Conservation (phyloP, 2,888 invertebrate genomes). For the Crossocerus cetratus region DNA sequence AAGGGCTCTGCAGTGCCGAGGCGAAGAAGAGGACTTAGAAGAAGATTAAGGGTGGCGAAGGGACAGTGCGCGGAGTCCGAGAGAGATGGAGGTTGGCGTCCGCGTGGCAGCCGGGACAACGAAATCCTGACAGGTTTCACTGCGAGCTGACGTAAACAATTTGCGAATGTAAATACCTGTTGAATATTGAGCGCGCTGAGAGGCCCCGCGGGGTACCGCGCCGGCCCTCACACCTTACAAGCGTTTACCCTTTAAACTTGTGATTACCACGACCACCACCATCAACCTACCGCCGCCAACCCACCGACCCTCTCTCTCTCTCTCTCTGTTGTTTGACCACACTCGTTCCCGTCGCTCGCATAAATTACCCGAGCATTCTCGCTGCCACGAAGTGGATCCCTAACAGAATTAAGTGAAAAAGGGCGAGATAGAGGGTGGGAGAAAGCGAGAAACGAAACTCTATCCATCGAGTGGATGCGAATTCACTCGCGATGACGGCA, state of each 20-base stretch:
- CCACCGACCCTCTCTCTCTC: not conserved
- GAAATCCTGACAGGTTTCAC: slow-evolving; percentile 75
- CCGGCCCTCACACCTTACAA: slow-evolving; percentile 62
- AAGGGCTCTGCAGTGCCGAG: not conserved
- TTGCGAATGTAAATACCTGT: slow-evolving; percentile 75
- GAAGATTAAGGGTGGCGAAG: not conserved
- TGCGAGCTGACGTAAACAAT: slow-evolving; percentile 75
- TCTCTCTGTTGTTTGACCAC: slow-evolving; percentile 33
- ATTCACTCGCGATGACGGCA: slow-evolving; percentile 18
- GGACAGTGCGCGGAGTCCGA: not conserved
- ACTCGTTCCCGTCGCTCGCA: slow-evolving; percentile 59
- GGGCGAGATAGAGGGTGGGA: too few species aligned
- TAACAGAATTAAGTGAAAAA: too few species aligned
- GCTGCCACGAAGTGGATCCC: slow-evolving; percentile 39
- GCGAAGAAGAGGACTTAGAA: not conserved
- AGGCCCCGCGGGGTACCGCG: slow-evolving; percentile 58
- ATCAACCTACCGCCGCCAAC: slow-evolving; percentile 53
- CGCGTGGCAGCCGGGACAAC: slow-evolving; percentile 60
- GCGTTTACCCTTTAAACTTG: slow-evolving; percentile 71
- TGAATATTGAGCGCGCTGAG: slow-evolving; percentile 69
- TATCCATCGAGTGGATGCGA: too few species aligned
- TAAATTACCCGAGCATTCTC: slow-evolving; percentile 64
- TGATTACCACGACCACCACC: slow-evolving; percentile 61
- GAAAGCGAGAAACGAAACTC: too few species aligned
- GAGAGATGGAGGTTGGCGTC: slow-evolving; percentile 37